Conservation (phyloP, 2,113 vertebrate genomes). For the Melanocharis versteri region DNA sequence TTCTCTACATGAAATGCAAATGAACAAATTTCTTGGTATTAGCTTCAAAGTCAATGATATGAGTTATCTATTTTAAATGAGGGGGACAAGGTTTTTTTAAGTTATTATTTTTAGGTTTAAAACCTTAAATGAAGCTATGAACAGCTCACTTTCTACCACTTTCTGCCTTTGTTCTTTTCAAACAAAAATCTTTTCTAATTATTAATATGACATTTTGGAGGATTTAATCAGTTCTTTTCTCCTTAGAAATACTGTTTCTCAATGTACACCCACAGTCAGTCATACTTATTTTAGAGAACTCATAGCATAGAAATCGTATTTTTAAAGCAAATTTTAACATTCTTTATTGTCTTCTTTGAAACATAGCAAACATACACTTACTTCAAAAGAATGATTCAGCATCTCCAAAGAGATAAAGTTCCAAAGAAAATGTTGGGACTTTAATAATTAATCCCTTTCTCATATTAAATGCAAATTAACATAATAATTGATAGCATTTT, state of each 20-base stretch:
- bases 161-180: neutral
- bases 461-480: neutral
- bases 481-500: neutral
- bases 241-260: neutral
- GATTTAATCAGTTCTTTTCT: neutral
- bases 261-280: neutral
- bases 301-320: neutral
- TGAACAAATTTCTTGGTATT: neutral
- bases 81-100: neutral
- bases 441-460: neutral
- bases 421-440: neutral
- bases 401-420: neutral
- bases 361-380: neutral
- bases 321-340: neutral
- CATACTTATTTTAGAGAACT: neutral
- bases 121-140: neutral
- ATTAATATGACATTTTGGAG: neutral
- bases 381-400: neutral
- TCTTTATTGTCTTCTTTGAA: neutral
- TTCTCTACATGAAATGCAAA: neutral
- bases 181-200: neutral
- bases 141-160: neutral
- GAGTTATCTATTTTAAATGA: neutral
- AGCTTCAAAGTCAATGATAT: neutral
- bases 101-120: neutral